These are phyloP conservation scores for Eristalinus aeneus DNA, from an alignment of 2,888 invertebrate genomes.

Conservation along the genomic window DNA sequence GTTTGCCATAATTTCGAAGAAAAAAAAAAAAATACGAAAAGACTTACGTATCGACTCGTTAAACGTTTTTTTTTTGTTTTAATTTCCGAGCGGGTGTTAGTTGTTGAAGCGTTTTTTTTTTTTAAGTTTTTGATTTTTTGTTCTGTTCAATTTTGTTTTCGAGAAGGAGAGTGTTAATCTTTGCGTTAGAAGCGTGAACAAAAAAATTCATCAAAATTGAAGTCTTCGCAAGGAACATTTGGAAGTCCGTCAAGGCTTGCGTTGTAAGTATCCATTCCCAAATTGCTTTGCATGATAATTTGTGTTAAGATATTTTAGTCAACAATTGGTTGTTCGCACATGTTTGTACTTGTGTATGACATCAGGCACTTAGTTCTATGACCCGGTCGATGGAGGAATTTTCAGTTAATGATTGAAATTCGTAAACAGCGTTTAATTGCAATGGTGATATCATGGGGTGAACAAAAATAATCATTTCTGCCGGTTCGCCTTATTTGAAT, in stretches of 20 bases:
- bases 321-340: background rate
- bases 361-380: background rate
- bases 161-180: slow-evolving; percentile 28
- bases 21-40: background rate
- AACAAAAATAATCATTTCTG: background rate
- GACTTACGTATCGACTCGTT: background rate
- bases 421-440: background rate
- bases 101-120: background rate
- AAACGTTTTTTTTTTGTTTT: slow-evolving; percentile 12
- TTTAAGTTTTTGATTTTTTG: background rate
- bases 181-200: slow-evolving; percentile 49
- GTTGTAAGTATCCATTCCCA: slow-evolving; percentile 78
- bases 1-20: background rate
- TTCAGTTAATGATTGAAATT: background rate
- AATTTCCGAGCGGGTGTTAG: slow-evolving; percentile 1
- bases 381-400: background rate
- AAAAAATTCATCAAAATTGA: slow-evolving; percentile 81
- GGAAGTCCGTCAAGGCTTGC: slow-evolving; percentile 82
- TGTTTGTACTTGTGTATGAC: background rate
- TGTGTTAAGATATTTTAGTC: background rate
- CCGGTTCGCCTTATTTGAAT: background rate
- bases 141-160: background rate
- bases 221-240: slow-evolving; percentile 81
- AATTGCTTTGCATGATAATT: slow-evolving; percentile 2
- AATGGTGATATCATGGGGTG: background rate